phyloP scores from a whole-genome alignment of 2,888 invertebrate genomes.

The Corythucha ciliata region DNA sequence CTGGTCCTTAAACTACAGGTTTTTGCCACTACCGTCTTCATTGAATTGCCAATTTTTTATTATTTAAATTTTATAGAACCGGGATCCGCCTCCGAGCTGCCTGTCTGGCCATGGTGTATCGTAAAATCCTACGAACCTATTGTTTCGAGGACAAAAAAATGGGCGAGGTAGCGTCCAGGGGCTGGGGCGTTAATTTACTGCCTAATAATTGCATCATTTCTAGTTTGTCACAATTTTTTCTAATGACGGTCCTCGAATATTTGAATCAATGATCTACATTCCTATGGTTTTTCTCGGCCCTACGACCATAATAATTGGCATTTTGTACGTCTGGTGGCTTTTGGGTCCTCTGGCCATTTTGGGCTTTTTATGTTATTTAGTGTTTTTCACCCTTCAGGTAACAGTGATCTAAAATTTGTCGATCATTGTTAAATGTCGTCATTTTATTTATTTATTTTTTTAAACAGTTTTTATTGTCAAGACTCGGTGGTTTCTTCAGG shows the following conservation, averaged over 20 bases:
- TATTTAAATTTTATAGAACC: conserved; percentile 37
- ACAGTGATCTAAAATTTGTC: conserved; percentile 23
- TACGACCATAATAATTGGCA: conserved; percentile 44
- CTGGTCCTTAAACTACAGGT: conserved; percentile 46
- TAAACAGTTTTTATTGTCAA: conserved; percentile 44
- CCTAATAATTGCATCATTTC: conserved; percentile 31
- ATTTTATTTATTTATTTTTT: not conserved
- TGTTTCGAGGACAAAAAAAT: conserved; percentile 44
- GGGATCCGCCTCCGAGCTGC: conserved; percentile 42
- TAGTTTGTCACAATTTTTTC: conserved; percentile 50
- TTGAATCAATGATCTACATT: conserved; percentile 46
- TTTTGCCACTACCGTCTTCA: not conserved
- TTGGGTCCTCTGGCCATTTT: conserved; percentile 47
- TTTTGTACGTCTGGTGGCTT: conserved; percentile 45
- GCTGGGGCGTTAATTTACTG: not conserved
- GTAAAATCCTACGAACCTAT: conserved; percentile 41
- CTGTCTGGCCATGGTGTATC: conserved; percentile 41
- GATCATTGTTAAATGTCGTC: not conserved
- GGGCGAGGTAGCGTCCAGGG: conserved; percentile 38
- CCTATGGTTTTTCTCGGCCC: conserved; percentile 49
- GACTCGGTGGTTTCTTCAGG: conserved; percentile 41
- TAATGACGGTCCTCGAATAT: conserved; percentile 48
- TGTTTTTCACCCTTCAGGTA: conserved; percentile 50
- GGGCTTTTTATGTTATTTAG: conserved; percentile 45
- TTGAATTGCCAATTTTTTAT: too few relatives aligned